These are phyloP conservation scores for Dendrolimus pini DNA, from an alignment of 2,888 invertebrate genomes.

Conservation along the genomic window DNA sequence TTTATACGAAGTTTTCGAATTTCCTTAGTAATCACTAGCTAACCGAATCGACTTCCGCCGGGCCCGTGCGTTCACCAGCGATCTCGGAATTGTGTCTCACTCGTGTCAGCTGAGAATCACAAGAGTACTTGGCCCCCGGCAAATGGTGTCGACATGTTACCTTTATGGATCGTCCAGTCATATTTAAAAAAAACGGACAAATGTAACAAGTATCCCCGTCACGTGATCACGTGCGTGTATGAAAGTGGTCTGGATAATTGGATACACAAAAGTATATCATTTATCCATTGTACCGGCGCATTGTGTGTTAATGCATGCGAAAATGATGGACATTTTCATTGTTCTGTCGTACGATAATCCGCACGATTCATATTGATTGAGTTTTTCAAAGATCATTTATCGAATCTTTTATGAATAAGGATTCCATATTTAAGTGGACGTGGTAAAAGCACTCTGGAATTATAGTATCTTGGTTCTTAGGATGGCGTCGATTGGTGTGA, in stretches of 20 bases:
- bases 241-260: background rate
- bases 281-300: conserved; percentile 12
- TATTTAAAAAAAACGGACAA: too few species aligned
- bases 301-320: conserved; percentile 34
- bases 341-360: background rate
- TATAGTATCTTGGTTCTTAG: too few species aligned
- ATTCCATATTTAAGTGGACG: too few species aligned
- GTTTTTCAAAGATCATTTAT: background rate
- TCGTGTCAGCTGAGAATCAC: background rate
- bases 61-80: background rate
- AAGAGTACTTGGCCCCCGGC: background rate
- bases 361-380: background rate
- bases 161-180: background rate
- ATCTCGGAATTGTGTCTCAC: background rate
- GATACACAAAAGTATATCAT: conserved; percentile 7
- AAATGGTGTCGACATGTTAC: background rate
- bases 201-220: too few species aligned
- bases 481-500: too few species aligned
- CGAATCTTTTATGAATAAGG: too few species aligned
- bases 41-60: background rate
- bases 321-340: conserved; percentile 6
- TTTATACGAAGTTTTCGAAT: too few species aligned
- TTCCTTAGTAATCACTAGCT: too few species aligned
- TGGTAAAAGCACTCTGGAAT: too few species aligned
- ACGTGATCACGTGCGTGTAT: background rate